Evolutionary conservation across 2,113 vertebrate genomes (phyloP).

Genomic region (Bubo bubo): DNA sequence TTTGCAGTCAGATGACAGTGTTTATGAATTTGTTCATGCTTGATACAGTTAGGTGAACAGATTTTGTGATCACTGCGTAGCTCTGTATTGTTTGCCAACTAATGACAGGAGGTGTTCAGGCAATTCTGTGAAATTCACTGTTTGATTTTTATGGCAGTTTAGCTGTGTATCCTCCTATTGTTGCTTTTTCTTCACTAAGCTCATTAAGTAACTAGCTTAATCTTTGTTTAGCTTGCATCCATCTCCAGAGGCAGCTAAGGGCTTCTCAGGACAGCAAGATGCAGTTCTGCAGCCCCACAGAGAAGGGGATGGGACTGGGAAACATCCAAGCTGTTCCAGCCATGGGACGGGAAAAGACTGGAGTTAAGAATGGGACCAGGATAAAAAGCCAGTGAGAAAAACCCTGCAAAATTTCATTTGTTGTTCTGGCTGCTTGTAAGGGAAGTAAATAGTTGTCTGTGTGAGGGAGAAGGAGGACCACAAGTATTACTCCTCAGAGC

Average conservation of each 20-base stretch:
- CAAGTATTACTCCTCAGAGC: background rate
- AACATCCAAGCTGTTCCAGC: background rate
- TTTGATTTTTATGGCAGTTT: background rate
- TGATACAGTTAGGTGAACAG: background rate
- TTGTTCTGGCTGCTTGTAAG: background rate
- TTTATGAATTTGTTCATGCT: constrained; percentile 22
- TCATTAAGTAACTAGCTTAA: background rate
- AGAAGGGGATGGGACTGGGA: background rate
- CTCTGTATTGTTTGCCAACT: constrained; percentile 15
- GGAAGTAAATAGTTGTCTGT: background rate
- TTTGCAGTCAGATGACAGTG: constrained; percentile 8
- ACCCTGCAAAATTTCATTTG: background rate
- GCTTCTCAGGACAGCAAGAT: background rate
- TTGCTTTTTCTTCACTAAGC: background rate
- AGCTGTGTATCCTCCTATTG: background rate
- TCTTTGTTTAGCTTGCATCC: background rate
- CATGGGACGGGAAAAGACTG: background rate
- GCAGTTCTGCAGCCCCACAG: background rate
- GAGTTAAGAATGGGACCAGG: background rate
- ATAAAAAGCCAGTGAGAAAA: background rate
- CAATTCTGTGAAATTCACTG: background rate
- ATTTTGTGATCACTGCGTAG: background rate
- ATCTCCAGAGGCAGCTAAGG: background rate
- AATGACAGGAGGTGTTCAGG: constrained; percentile 26
- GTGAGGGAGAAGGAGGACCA: background rate